Conservation (phyloP, 2,113 vertebrate genomes). For the Nothocercus nigrocapillus region DNA sequence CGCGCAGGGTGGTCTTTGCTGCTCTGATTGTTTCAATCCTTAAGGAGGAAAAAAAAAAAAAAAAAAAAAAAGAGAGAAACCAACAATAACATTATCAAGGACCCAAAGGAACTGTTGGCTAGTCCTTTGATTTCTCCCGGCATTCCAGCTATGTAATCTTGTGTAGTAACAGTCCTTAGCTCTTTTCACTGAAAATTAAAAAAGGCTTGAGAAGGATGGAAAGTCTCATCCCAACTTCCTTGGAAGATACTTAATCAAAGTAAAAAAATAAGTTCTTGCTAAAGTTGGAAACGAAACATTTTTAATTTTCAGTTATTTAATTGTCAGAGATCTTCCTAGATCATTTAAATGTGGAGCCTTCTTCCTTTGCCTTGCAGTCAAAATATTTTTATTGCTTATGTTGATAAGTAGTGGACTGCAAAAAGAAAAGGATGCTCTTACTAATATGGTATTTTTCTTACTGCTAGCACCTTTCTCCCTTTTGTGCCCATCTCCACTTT, state of each 20-base stretch:
- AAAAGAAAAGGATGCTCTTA: background rate
- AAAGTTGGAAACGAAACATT: background rate
- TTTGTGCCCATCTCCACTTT: background rate
- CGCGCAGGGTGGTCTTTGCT: conserved; percentile 85
- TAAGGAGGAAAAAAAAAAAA: background rate
- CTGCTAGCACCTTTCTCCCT: background rate
- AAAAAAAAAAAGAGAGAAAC: background rate
- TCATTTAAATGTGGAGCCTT: background rate
- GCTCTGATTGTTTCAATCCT: conserved; percentile 88
- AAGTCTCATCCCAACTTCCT: background rate
- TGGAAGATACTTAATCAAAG: background rate
- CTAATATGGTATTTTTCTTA: background rate
- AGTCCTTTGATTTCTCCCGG: background rate
- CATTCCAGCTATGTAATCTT: background rate
- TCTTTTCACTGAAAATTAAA: background rate
- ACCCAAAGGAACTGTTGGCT: background rate
- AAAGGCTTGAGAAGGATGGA: background rate
- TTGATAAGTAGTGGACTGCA: background rate
- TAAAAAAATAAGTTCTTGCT: background rate
- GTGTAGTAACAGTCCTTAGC: background rate
- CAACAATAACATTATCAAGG: background rate
- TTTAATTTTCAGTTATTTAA: background rate
- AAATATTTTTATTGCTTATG: too few species aligned
- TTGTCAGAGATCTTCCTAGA: background rate
- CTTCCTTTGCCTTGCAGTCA: background rate